phyloP scores from a whole-genome alignment of 2,888 invertebrate species.

The Didymodactylos carnosus region DNA sequence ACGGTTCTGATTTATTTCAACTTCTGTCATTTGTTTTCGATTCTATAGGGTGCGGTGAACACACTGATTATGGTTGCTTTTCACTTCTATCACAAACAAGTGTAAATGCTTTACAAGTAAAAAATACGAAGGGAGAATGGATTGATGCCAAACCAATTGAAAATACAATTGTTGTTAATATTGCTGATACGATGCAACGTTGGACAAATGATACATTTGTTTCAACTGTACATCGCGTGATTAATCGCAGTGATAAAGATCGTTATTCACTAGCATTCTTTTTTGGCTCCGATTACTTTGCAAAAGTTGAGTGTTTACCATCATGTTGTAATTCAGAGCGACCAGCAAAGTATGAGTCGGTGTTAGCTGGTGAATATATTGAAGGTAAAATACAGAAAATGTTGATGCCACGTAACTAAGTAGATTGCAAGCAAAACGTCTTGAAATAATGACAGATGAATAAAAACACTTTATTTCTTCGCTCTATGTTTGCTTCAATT shows the following conservation, averaged over 20 bases:
- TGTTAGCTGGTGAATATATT: not conserved
- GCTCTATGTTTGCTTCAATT: too few relatives aligned
- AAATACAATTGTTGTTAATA: constrained; percentile 53
- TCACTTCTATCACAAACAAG: constrained; percentile 1
- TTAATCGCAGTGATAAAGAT: not conserved
- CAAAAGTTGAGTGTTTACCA: not conserved
- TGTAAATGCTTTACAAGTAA: constrained; percentile 37
- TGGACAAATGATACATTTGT: constrained; percentile 53
- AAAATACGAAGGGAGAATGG: constrained; percentile 49
- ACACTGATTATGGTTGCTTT: constrained; percentile 7
- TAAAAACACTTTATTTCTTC: too few relatives aligned
- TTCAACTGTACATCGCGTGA: constrained; percentile 41
- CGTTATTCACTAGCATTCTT: not conserved
- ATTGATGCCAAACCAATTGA: constrained; percentile 53
- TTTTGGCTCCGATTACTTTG: not conserved
- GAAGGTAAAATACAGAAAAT: too few relatives aligned
- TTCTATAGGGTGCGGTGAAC: constrained; percentile 11
- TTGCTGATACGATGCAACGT: constrained; percentile 51
- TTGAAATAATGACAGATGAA: too few relatives aligned
- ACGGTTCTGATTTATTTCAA: too few relatives aligned
- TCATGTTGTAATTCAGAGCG: not conserved
- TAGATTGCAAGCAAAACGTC: too few relatives aligned
- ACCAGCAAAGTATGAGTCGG: not conserved
- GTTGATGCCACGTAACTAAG: too few relatives aligned
- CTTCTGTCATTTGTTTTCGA: too few relatives aligned